Evolutionary conservation across 92 coral and sea anemone genomes (phyloP).

Genomic region (Heteractis magnifica): DNA sequence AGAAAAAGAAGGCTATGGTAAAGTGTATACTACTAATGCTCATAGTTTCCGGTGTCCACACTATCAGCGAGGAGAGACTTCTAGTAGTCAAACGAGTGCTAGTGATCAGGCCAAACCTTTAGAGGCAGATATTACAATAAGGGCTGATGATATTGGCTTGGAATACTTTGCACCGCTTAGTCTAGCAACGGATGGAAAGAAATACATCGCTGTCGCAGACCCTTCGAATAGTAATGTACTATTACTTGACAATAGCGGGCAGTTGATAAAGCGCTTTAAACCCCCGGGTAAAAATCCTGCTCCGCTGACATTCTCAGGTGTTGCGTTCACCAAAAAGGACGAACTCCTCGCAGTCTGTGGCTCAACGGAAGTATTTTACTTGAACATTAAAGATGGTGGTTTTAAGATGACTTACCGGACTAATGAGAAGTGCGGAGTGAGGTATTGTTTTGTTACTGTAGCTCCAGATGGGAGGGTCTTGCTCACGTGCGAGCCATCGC

Average conservation of each 20-base stretch:
- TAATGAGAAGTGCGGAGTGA: conserved; percentile 68
- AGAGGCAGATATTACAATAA: conserved; percentile 45
- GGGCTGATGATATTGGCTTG: conserved; percentile 58
- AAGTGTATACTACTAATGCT: conserved; percentile 38
- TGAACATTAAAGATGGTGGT: conserved; percentile 66
- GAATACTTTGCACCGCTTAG: conserved; percentile 83
- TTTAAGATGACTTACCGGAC: conserved; percentile 77
- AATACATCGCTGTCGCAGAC: conserved; percentile 71
- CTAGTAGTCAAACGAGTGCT: neutral
- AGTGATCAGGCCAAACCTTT: conserved; percentile 35
- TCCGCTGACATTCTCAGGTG: conserved; percentile 78
- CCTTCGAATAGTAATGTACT: conserved; percentile 79
- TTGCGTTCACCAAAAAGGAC: conserved; percentile 62
- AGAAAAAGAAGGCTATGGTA: conserved; percentile 65
- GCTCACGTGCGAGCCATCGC: conserved; percentile 82
- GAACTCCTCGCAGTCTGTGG: conserved; percentile 75
- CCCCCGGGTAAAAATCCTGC: conserved; percentile 45
- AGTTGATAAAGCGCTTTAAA: conserved; percentile 55
- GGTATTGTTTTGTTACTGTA: conserved; percentile 72
- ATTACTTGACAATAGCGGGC: conserved; percentile 63
- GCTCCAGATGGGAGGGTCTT: conserved; percentile 63
- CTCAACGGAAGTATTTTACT: conserved; percentile 64
- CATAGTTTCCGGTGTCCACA: neutral
- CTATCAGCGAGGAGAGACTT: neutral
- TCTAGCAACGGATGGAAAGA: conserved; percentile 72